Conservation (phyloP, 1,140 invertebrate genomes). For the Ruditapes philippinarum region DNA sequence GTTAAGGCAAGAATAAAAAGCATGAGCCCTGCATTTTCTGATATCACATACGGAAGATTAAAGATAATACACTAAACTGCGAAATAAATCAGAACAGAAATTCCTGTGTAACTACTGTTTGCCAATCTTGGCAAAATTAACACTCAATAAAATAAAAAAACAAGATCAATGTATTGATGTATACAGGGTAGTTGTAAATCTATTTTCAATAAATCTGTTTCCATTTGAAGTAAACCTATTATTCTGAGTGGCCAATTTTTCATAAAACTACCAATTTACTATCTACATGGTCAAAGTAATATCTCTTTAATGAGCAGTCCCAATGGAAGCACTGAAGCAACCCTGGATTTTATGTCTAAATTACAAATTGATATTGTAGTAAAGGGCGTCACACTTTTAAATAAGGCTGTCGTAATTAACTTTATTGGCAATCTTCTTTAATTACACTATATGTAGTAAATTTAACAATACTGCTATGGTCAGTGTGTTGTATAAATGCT, state of each 20-base stretch:
- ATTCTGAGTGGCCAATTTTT: not conserved
- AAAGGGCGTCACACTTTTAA: not conserved
- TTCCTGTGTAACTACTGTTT: no score
- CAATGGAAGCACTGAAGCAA: not conserved
- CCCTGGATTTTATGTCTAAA: not conserved
- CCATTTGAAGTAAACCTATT: not conserved
- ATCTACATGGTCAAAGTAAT: not conserved
- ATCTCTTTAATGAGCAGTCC: conserved; percentile 1
- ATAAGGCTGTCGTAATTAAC: not conserved
- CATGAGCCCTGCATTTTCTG: no score
- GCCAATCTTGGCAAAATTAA: no score
- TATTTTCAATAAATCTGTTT: not conserved
- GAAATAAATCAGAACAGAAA: no score
- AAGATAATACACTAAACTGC: no score
- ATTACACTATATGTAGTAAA: not conserved
- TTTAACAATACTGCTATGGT: not conserved
- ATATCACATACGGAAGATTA: no score
- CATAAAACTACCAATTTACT: not conserved
- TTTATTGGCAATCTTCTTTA: not conserved
- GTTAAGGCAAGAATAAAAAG: no score
- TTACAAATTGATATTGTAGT: not conserved
- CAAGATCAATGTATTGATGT: not conserved
- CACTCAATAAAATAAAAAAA: no score
- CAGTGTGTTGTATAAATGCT: not conserved
- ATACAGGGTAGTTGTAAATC: not conserved